These are phyloP conservation scores for Steatocranus sp. DNA, from an alignment of 2,797 vertebrate genomes.

Conservation along the genomic window DNA sequence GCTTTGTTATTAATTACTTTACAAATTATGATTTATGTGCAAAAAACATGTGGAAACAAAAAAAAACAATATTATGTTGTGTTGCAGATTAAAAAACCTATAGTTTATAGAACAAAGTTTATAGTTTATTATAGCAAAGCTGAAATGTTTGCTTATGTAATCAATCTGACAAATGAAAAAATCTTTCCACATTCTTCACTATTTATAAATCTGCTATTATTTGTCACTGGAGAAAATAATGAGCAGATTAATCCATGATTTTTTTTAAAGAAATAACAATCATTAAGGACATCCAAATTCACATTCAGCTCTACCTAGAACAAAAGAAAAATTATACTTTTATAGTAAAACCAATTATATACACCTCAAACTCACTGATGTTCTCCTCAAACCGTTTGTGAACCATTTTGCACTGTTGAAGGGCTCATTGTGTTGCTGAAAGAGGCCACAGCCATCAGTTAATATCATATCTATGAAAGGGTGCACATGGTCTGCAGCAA, in stretches of 20 bases:
- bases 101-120: background rate
- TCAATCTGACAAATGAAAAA: background rate
- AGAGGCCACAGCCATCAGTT: background rate
- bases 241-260: background rate
- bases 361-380: background rate
- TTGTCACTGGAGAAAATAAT: background rate
- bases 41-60: background rate
- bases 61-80: background rate
- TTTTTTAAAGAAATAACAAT: background rate
- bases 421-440: background rate
- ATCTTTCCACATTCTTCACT: background rate
- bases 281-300: background rate
- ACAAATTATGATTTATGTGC: background rate
- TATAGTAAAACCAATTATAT: background rate
- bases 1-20: background rate
- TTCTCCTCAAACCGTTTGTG: fast-evolving
- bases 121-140: background rate
- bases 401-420: background rate
- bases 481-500: background rate
- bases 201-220: background rate
- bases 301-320: background rate
- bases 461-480: background rate
- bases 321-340: background rate
- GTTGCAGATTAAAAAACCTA: background rate
- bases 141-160: background rate